Base-by-base conservation (phyloP, 2,888 invertebrate species). In the Melitaea athalia region DNA sequence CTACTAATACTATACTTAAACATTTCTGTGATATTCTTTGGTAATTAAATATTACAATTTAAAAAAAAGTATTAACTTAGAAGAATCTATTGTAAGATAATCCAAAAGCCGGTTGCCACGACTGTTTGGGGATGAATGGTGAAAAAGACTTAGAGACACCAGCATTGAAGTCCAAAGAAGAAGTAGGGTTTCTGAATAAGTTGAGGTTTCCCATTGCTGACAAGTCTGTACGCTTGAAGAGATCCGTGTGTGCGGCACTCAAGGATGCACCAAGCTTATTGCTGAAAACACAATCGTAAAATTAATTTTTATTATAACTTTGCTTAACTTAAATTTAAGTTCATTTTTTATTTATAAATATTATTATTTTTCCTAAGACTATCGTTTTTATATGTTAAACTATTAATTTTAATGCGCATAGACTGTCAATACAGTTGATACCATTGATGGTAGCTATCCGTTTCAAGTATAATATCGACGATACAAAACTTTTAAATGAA, bases 121-220 rank as follows among this genome's bases (percentile, higher is more conserved):
- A 69, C 8, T 74, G 75, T 15, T 74, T 75, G 1, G 77, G 78
- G 0, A 80, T 75, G 70, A 73, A 81, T 0, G 83, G 80, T 0
- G 80, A 79, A 10, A 77, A 69, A 5, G 78, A 76, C 47, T 74
- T 75, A 14, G 74, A 72, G 42, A 75, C 73, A 0, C 82, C 82
- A 3, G 79, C 80, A 63, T 73, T 79, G n/a, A 83, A 67, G 68
- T 83, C 83, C 64, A 84, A 64, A 0, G 82, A 80, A 0, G 80
- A 79, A 3, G 75, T 68, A 0, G 76, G 77, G 31, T 74, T 74
- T n/a, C 69, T 77, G 73, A 78, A 81, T 45, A 84, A 74, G 69
- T 84, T 84, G 14, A 81, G 62, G 62, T 79, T 81, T 0, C 78
- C 79, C 77, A 79, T 77, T 2, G 81, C 79, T 0, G 79, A 81